Base-by-base conservation (phyloP, 2,113 vertebrate genomes). In the Mesembrinibis cayennensis region DNA sequence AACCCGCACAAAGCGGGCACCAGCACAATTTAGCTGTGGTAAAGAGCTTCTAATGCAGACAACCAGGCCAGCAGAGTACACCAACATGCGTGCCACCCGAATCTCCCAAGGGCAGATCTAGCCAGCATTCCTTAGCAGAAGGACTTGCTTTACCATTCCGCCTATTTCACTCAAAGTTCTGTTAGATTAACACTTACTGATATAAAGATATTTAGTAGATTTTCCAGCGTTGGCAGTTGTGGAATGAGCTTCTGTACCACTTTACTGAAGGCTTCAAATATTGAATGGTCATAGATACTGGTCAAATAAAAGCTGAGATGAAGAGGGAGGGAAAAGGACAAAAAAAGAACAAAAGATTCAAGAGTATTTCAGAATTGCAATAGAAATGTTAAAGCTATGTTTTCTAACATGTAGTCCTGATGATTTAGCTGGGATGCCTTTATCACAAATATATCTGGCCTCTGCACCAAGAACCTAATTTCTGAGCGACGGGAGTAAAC, bases 261-360 rank as follows among this genome's bases (percentile, higher is more conserved):
- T 98, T 99, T 99, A 98, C 99, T 99, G 98, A 99, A 99, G 94
- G 99, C 99, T 98, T 99, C 99, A 92, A 99, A 99, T 98, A 99
- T 99, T 94, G 99, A 99, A 98, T 99, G 99, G 98, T 99, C 99
- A 95, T 99, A 99, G 98, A 99, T 99, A 98, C 99, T 99, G 50
- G 99, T 99, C 98, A 99, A 98, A 98, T 99, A 99, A 98, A 99
- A 99, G 98, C 99, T 99, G 98, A 87, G 78, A 70, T 32, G 21
- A 50, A 25, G 59, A 77, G 36, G 18, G 21, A 65, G 6, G n/a
- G 13, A n/a, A 83, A 66, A 81, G 9, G 20, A 66, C 78, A 9
- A 55, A 87, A 91, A 56, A 10, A 87, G 17, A 69, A 66, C 22
- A 42, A 70, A 70, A 71, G n/a, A 83, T 84, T 87, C 29, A 82